Base-by-base conservation (phyloP, 2,888 invertebrate genomes). In the Pycnomerus fuliginosus region DNA sequence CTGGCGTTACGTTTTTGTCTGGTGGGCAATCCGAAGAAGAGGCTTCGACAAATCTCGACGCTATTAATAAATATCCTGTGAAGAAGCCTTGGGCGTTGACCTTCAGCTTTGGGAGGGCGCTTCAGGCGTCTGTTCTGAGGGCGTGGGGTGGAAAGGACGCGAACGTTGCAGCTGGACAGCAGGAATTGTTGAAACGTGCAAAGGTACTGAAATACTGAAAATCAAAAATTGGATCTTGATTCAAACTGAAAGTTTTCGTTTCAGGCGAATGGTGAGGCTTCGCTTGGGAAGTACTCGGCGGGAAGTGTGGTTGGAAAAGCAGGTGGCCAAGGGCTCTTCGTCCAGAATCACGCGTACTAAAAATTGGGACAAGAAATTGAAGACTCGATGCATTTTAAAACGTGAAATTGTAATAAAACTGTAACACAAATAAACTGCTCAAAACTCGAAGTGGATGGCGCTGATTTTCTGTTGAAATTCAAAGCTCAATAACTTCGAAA, bases 21-120 rank as follows among this genome's bases (percentile, higher is more conserved):
- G 98, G 99, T 58, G 98, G 99, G 50, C 98, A 98, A 74, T 93
- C 94, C 39, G 98, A 99, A 72, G 95, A 96, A 67, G 97, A 98
- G 65, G 97, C 98, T 7, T 89, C 97, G 2, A 84, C 95, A 47
- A 87, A 99, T 74, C 80, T 99, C 76, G 90, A 95, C 73, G 95
- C 96, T 60, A 98, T 99, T 77, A 99, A 99, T 78, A 16, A 16
- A 11, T 15, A 23, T 12, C 7, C 25, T n/a, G 16, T 24, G 16
- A 28, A 29, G 16, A 27, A 37, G 75, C 98, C 98, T 47, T 99
- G 98, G 99, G 84, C 90, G 12, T 80, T 99, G 33, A 94, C 95
- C 59, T 99, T 99, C 89, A 93, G 93, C 67, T 99, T 90, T 74
- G 99, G 98, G 5, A 90, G 99, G 58, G 99, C 99, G 44, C 84